Conservation (phyloP, 2,888 invertebrate genomes). For the Drosophila acutilabella region DNA sequence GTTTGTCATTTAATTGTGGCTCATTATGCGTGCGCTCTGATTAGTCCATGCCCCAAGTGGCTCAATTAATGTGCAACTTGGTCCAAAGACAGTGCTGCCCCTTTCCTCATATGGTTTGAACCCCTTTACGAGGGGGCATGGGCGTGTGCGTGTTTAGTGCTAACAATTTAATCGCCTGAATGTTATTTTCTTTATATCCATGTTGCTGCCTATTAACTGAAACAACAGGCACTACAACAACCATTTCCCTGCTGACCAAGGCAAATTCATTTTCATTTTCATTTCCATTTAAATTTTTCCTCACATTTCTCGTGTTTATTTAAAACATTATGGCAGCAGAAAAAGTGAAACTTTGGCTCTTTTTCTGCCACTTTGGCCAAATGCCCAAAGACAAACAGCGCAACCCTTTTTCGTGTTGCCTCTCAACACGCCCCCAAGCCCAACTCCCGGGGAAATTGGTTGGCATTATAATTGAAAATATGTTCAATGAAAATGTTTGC, state of each 20-base stretch:
- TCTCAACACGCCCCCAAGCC: constrained; percentile 5
- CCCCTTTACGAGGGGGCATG: background rate
- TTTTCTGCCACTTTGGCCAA: constrained; percentile 27
- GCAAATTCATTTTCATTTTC: constrained; percentile 38
- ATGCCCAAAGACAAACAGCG: constrained; percentile 12
- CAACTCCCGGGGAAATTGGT: constrained; percentile 35
- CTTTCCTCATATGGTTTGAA: constrained; percentile 9
- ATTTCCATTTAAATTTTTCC: background rate
- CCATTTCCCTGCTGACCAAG: constrained; percentile 11
- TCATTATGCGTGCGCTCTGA: constrained; percentile 76
- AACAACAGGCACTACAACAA: constrained; percentile 2
- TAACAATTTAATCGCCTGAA: constrained; percentile 49
- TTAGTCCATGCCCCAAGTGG: constrained; percentile 75
- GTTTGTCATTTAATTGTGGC: constrained; percentile 78
- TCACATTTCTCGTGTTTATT: constrained; percentile 37
- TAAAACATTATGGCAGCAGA: constrained; percentile 40
- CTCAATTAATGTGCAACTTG: constrained; percentile 71
- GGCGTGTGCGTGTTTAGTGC: constrained; percentile 49
- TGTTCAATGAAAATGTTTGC: constrained; percentile 64
- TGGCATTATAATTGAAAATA: constrained; percentile 70
- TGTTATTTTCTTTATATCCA: constrained; percentile 23
- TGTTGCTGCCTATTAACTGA: constrained; percentile 22
- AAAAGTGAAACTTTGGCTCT: constrained; percentile 28
- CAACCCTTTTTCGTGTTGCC: constrained; percentile 17
- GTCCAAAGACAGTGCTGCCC: background rate